Evolutionary conservation across 1,140 invertebrate genomes (phyloP).

Genomic region (Glomeris maerens): DNA sequence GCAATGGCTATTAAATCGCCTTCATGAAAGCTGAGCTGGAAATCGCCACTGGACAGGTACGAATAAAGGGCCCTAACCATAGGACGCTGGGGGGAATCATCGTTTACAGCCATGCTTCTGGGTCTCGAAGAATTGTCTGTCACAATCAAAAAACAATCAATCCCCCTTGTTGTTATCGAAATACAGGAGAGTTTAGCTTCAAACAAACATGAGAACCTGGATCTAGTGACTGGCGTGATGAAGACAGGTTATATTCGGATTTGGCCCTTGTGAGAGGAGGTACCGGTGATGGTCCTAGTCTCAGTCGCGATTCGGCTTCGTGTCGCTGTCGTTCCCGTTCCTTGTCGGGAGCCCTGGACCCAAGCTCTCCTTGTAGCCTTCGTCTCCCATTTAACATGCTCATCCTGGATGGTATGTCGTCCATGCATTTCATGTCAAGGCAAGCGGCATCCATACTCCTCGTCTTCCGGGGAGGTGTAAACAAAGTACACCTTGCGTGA

Average conservation of each 20-base stretch:
- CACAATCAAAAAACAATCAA: neutral
- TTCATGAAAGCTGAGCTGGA: conserved; percentile 80
- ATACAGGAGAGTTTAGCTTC: neutral
- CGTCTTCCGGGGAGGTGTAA: conserved; percentile 56
- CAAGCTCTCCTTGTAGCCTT: neutral
- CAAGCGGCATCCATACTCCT: conserved; percentile 76
- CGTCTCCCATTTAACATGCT: conserved; percentile 33
- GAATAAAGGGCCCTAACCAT: conserved; percentile 72
- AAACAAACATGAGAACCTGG: conserved; percentile 30
- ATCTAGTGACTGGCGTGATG: conserved; percentile 41
- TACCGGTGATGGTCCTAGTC: conserved; percentile 9
- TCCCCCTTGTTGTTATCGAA: neutral
- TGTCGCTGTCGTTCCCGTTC: neutral
- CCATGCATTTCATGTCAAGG: too few relatives aligned
- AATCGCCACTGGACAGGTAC: conserved; percentile 76
- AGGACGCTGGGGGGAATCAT: conserved; percentile 36
- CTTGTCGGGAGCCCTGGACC: neutral
- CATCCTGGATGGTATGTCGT: conserved; percentile 48
- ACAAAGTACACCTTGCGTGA: too few relatives aligned
- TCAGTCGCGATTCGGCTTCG: neutral
- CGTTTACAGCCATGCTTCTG: conserved; percentile 53
- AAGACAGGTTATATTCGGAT: conserved; percentile 69
- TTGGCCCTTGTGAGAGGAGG: conserved; percentile 45
- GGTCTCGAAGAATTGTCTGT: conserved; percentile 35
- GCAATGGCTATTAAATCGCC: conserved; percentile 75